Evolutionary conservation across 2,113 vertebrate genomes (phyloP).

Genomic region (Cervus canadensis): DNA sequence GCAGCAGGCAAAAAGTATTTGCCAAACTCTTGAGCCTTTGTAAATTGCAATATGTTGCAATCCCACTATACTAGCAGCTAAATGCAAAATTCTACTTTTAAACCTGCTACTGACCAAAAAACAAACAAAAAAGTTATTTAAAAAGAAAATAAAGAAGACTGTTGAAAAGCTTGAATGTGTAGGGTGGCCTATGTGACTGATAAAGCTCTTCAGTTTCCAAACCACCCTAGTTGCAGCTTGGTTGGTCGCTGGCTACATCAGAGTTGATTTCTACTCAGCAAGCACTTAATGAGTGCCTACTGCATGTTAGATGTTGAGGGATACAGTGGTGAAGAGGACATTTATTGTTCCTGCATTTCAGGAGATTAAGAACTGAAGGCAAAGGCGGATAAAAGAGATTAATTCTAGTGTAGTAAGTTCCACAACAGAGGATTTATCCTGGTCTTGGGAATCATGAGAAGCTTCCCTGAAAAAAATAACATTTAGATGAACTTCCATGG

Average conservation of each 20-base stretch:
- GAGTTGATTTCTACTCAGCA: background rate
- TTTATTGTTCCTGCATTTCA: background rate
- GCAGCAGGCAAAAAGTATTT: conserved; percentile 44
- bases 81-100: conserved; percentile 36
- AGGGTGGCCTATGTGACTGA: background rate
- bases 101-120: background rate
- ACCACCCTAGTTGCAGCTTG: background rate
- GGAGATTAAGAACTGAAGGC: background rate
- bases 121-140: background rate
- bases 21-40: background rate
- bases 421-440: background rate
- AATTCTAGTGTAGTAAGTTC: background rate
- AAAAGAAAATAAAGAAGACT: background rate
- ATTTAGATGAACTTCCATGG: background rate
- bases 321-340: background rate
- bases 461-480: background rate
- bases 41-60: background rate
- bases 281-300: background rate
- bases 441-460: background rate
- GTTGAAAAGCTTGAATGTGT: background rate
- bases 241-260: background rate
- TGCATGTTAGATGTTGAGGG: background rate
- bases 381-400: background rate
- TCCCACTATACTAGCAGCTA: conserved; percentile 6
- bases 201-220: conserved; percentile 24